phyloP scores from a whole-genome alignment of 2,797 vertebrate genomes.

The Darevskia nairensis region DNA sequence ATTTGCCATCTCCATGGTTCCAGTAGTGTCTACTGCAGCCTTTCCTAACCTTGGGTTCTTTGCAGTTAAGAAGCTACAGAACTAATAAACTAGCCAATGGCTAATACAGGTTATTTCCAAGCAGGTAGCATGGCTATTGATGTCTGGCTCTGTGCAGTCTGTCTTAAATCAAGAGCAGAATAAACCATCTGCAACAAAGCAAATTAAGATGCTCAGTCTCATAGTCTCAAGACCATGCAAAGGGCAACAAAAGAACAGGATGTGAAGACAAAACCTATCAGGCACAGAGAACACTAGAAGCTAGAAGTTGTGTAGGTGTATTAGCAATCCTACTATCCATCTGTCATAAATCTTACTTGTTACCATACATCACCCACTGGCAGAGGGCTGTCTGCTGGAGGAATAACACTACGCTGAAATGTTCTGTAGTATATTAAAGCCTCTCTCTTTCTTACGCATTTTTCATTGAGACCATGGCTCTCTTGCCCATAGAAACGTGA shows the following conservation, averaged over 20 bases:
- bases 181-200: slow-evolving; percentile 2
- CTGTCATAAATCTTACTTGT: slow-evolving; percentile 74
- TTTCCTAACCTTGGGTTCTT: background rate
- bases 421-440: slow-evolving; percentile 68
- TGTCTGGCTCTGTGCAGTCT: background rate
- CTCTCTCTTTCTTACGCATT: slow-evolving; percentile 30
- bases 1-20: no score
- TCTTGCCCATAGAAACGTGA: background rate
- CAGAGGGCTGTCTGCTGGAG: slow-evolving; percentile 70
- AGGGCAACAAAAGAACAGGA: slow-evolving; percentile 52
- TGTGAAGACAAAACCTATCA: slow-evolving; percentile 21
- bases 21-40: no score
- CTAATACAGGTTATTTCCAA: background rate
- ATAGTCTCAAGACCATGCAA: slow-evolving; percentile 37
- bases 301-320: slow-evolving; percentile 69
- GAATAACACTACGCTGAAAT: slow-evolving; percentile 70
- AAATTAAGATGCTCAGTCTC: slow-evolving; percentile 24
- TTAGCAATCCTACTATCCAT: slow-evolving; percentile 75
- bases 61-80: background rate
- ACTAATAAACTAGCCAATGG: background rate
- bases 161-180: background rate
- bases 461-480: slow-evolving; percentile 62
- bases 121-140: background rate
- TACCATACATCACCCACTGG: slow-evolving; percentile 75
- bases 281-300: slow-evolving; percentile 61